Evolutionary conservation across 2,113 vertebrate species (phyloP).

Genomic region (Megaleporinus macrocephalus): DNA sequence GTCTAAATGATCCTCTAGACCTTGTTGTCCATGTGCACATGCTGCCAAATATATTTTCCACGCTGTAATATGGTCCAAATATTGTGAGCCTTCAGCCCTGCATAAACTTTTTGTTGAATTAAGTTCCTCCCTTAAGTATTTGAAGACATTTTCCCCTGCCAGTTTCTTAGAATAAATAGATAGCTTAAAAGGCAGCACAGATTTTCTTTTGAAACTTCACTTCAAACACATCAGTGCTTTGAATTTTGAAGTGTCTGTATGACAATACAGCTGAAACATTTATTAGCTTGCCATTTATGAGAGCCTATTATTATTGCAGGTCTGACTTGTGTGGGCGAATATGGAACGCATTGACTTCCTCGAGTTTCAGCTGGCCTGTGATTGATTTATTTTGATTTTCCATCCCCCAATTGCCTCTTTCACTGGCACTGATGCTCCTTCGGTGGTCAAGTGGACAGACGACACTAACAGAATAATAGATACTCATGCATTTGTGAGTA

Average conservation of each 20-base stretch:
- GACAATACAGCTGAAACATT: background rate
- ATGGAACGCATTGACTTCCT: background rate
- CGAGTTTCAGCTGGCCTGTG: background rate
- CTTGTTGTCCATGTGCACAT: slow-evolving; percentile 8
- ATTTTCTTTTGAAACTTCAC: slow-evolving; percentile 15
- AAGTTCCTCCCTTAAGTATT: background rate
- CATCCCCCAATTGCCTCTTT: background rate
- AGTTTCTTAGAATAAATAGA: slow-evolving; percentile 22
- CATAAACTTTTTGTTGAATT: slow-evolving; percentile 7
- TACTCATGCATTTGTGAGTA: background rate
- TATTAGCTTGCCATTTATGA: background rate
- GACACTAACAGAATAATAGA: background rate
- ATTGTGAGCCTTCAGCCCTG: background rate
- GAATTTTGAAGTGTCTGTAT: slow-evolving; percentile 7
- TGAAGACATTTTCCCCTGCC: background rate
- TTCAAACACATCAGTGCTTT: slow-evolving; percentile 24
- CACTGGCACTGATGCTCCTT: background rate
- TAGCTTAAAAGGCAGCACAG: slow-evolving; percentile 5
- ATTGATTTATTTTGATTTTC: background rate
- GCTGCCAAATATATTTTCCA: slow-evolving; percentile 40
- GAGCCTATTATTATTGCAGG: background rate
- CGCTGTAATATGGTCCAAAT: slow-evolving; percentile 29
- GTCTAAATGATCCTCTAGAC: background rate
- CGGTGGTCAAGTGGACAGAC: background rate
- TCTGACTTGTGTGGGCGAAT: background rate